These are phyloP conservation scores for Lasioglossum morio DNA, from an alignment of 2,888 invertebrate species.

Conservation along the genomic window DNA sequence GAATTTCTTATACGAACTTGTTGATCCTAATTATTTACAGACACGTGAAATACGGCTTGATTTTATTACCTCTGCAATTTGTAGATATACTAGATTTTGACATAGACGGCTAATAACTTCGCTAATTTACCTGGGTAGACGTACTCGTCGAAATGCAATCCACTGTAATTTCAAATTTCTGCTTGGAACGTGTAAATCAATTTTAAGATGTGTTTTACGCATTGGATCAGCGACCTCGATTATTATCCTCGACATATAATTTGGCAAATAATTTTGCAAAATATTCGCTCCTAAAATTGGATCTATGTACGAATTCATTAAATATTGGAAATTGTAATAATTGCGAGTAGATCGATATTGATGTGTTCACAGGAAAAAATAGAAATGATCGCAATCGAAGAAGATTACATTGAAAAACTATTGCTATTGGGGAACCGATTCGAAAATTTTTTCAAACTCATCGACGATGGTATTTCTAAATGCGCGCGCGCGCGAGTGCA, in stretches of 20 bases:
- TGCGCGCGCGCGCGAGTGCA: constrained; percentile 1
- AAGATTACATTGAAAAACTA: background rate
- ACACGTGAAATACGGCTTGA: background rate
- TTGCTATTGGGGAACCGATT: background rate
- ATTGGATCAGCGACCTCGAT: background rate
- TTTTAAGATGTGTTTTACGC: background rate
- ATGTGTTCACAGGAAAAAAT: background rate
- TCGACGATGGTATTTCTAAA: constrained; percentile 5
- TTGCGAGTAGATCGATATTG: background rate
- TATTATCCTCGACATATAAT: background rate
- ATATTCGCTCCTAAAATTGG: background rate
- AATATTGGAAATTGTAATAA: background rate
- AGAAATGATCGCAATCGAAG: background rate
- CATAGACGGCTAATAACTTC: background rate
- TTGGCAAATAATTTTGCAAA: background rate
- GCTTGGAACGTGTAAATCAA: background rate
- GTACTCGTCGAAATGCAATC: background rate
- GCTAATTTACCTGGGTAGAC: background rate
- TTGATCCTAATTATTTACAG: background rate
- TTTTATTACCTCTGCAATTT: background rate
- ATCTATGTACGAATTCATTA: background rate
- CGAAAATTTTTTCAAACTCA: background rate
- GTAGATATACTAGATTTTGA: background rate
- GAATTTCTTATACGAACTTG: background rate
- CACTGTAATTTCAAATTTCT: background rate